Conservation (phyloP, 1,140 invertebrate genomes). For the Zaprionus camerounensis region DNA sequence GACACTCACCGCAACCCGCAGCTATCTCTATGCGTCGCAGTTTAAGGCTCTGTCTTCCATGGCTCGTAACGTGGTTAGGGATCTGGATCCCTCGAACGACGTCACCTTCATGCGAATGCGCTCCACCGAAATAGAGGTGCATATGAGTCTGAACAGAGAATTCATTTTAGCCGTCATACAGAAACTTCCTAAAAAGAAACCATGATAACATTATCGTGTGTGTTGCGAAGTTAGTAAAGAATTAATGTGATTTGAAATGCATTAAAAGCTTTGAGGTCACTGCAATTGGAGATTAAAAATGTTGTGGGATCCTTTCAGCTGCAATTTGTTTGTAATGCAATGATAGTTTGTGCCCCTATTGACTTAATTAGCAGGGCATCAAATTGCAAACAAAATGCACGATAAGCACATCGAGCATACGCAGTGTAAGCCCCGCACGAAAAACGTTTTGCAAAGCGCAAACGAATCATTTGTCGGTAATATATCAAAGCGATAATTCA, state of each 20-base stretch:
- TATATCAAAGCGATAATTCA: constrained; percentile 31
- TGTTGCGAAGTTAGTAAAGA: background rate
- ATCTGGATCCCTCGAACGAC: constrained; percentile 92
- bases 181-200: constrained; percentile 14
- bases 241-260: background rate
- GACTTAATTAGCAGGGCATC: background rate
- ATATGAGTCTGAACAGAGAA: constrained; percentile 43
- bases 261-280: background rate
- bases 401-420: constrained; percentile 28
- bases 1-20: constrained; percentile 43
- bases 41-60: constrained; percentile 87
- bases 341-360: constrained; percentile 10
- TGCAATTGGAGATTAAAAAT: background rate
- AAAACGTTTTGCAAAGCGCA: constrained; percentile 15
- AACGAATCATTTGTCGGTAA: constrained; percentile 9
- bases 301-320: background rate
- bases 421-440: constrained; percentile 4
- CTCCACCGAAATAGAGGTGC: constrained; percentile 93
- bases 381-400: background rate
- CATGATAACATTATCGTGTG: background rate
- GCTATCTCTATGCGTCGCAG: constrained; percentile 12
- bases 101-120: constrained; percentile 93
- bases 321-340: background rate
- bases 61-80: constrained; percentile 89
- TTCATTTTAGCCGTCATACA: constrained; percentile 57